These are phyloP conservation scores for Bettongia penicillata DNA, from an alignment of 2,113 vertebrate species.

Conservation along the genomic window DNA sequence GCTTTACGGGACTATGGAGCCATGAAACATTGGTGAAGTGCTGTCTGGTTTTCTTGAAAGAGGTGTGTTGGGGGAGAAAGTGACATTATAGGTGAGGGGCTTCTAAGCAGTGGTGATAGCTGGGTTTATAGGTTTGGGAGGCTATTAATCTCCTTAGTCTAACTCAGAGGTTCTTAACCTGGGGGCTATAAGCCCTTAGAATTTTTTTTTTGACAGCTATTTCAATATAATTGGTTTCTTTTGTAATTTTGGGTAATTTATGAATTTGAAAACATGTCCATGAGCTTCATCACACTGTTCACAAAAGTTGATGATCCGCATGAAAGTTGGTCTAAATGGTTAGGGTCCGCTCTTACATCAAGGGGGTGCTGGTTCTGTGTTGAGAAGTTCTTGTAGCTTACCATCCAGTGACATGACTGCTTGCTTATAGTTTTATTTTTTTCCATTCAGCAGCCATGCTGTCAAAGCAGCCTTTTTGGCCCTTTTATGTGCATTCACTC, in stretches of 20 bases:
- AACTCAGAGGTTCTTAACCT: background rate
- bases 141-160: background rate
- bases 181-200: background rate
- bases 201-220: background rate
- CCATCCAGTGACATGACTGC: background rate
- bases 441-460: background rate
- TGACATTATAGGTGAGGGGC: background rate
- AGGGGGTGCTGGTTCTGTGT: background rate
- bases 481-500: background rate
- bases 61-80: background rate
- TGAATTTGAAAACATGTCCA: background rate
- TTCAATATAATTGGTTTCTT: background rate
- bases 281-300: background rate
- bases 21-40: background rate
- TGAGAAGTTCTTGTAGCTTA: background rate
- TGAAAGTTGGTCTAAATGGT: background rate
- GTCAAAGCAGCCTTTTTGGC: background rate
- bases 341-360: background rate
- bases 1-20: background rate
- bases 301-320: background rate
- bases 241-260: background rate
- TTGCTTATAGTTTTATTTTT: background rate
- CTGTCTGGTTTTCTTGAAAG: background rate
- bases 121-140: background rate
- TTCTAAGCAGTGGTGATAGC: background rate